Percentiles rank a stretch among this genome's conserved stretches.
phyloP scores from a whole-genome alignment of 35 echinoderm and acorn worm genomes.

The Eucidaris tribuloides region DNA sequence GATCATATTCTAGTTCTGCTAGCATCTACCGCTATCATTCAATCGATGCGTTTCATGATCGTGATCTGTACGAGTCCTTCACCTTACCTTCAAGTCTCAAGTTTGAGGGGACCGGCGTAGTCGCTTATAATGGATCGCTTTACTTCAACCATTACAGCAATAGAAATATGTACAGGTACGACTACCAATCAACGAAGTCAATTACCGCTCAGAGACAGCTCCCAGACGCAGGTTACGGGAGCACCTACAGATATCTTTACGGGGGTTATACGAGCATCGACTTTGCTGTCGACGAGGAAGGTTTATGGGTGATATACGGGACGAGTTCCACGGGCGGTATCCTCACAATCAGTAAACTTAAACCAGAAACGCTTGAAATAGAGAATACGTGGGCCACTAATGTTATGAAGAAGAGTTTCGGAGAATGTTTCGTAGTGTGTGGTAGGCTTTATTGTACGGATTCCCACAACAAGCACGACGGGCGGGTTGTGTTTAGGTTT shows the following conservation, averaged over 20 bases:
- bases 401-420: neutral
- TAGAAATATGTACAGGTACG: neutral
- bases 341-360: neutral
- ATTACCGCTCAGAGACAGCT: neutral
- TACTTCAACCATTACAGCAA: neutral
- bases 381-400: neutral
- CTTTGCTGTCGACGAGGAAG: neutral
- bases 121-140: neutral
- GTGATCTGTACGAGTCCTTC: too few relatives aligned
- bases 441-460: neutral
- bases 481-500: neutral
- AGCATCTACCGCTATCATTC: too few relatives aligned
- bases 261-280: neutral
- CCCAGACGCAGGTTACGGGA: neutral
- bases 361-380: neutral
- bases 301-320: neutral
- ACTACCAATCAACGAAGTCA: neutral
- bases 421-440: neutral
- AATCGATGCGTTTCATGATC: too few relatives aligned
- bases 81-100: neutral
- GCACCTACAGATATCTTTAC: neutral
- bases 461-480: neutral
- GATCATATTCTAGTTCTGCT: too few relatives aligned
- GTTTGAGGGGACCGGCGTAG: neutral
- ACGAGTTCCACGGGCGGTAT: neutral